Conservation (phyloP, 2,113 vertebrate species). For the Sphyrna mokarran region DNA sequence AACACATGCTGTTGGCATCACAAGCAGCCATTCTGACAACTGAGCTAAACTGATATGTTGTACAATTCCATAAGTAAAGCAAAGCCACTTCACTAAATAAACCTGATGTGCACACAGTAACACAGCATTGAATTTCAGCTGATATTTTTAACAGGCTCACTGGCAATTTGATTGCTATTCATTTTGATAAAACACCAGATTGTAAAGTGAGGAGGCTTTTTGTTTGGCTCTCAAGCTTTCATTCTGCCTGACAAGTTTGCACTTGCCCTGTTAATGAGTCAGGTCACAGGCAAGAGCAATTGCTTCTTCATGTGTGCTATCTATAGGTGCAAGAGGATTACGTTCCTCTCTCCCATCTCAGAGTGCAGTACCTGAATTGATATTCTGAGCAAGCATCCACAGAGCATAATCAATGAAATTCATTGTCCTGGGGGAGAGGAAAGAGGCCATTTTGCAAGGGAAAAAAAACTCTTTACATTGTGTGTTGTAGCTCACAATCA, state of each 20-base stretch:
- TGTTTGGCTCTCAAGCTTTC: not conserved
- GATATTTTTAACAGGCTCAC: not conserved
- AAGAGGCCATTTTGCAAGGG: not conserved
- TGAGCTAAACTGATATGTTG: no score
- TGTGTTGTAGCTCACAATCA: not conserved
- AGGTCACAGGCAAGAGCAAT: not conserved
- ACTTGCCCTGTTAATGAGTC: not conserved
- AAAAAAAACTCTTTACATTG: not conserved
- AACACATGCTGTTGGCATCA: no score
- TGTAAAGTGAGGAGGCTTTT: not conserved
- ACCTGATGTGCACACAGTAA: not conserved
- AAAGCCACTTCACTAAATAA: not conserved
- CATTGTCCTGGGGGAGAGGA: not conserved
- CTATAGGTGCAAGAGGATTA: not conserved
- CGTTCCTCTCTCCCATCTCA: not conserved
- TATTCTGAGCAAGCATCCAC: not conserved
- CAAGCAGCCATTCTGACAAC: no score
- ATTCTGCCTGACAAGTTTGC: not conserved
- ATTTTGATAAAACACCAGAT: not conserved
- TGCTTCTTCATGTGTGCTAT: not conserved
- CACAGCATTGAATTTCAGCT: not conserved
- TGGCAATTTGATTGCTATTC: not conserved
- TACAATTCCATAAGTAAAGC: not conserved
- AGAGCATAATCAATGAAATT: not conserved
- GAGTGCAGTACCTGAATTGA: not conserved